phyloP scores from a whole-genome alignment of 2,113 vertebrate species.

The Platichthys stellatus region DNA sequence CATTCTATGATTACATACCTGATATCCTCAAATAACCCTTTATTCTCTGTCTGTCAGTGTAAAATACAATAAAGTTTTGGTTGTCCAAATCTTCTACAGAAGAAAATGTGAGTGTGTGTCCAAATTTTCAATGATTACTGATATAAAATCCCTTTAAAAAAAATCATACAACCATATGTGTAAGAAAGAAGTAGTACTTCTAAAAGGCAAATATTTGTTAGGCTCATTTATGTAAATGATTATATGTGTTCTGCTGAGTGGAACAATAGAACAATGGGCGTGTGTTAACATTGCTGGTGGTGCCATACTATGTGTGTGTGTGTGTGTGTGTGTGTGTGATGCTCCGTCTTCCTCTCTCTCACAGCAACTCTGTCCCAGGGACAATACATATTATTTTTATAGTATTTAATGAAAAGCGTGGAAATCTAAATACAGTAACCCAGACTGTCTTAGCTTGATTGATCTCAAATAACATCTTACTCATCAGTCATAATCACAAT shows the following conservation, averaged over 20 bases:
- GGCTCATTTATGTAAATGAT: constrained; percentile 49
- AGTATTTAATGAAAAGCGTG: neutral
- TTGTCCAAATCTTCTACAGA: constrained; percentile 56
- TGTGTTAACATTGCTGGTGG: constrained; percentile 60
- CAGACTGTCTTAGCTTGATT: neutral
- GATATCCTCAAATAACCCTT: constrained; percentile 69
- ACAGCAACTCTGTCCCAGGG: neutral
- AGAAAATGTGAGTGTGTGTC: constrained; percentile 46
- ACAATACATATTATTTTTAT: constrained; percentile 6
- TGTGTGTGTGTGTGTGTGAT: constrained; percentile 21
- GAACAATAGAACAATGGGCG: constrained; percentile 74
- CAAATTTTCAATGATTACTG: constrained; percentile 31
- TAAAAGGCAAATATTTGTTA: constrained; percentile 26
- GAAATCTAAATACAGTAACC: neutral
- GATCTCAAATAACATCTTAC: neutral
- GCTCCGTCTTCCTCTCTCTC: neutral
- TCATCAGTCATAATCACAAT: constrained; percentile 8
- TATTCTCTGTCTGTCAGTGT: constrained; percentile 70
- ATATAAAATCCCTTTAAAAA: neutral
- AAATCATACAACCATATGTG: neutral
- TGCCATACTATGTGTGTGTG: constrained; percentile 39
- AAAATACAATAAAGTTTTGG: constrained; percentile 80
- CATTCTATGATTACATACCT: constrained; percentile 71
- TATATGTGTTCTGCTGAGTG: constrained; percentile 34
- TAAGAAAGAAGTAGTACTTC: neutral